phyloP scores from a whole-genome alignment of 2,113 vertebrate species.

The Scatophagus argus region DNA sequence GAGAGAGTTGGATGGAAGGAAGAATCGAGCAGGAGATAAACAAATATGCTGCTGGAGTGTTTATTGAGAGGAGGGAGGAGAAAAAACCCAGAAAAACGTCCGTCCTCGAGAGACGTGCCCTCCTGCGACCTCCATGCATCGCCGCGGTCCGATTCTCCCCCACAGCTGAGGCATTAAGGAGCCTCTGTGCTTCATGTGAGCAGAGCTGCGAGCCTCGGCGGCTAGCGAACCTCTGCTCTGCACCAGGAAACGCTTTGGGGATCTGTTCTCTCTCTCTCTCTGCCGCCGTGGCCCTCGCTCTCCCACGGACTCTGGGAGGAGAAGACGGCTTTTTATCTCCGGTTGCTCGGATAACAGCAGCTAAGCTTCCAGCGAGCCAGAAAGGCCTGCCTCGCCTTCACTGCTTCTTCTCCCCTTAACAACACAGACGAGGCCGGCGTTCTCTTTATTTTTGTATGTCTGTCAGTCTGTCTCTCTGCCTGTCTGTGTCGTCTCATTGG shows the following conservation, averaged over 20 bases:
- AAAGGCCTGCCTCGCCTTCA: constrained; percentile 49
- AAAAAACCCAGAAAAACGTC: constrained; percentile 10
- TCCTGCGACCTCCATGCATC: constrained; percentile 72
- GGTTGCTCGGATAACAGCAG: constrained; percentile 78
- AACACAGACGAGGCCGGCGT: background rate
- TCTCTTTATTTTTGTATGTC: background rate
- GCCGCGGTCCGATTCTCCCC: constrained; percentile 63
- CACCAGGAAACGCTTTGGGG: constrained; percentile 80
- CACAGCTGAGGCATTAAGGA: constrained; percentile 75
- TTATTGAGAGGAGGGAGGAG: constrained; percentile 8
- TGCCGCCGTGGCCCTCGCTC: constrained; percentile 53
- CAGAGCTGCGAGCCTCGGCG: constrained; percentile 75
- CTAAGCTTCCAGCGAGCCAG: constrained; percentile 71
- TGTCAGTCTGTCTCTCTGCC: background rate
- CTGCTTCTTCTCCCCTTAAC: constrained; percentile 1
- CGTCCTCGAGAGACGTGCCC: constrained; percentile 71
- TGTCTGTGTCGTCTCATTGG: background rate
- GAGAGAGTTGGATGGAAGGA: constrained; percentile 17
- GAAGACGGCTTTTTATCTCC: constrained; percentile 76
- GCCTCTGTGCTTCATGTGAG: constrained; percentile 70
- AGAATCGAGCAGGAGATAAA: constrained; percentile 48
- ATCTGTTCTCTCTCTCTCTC: constrained; percentile 23
- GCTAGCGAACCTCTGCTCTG: constrained; percentile 75
- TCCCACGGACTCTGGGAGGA: constrained; percentile 77
- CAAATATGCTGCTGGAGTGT: constrained; percentile 63